A percentile compares a stretch with the other conserved stretches of the same genome.
These are phyloP conservation scores for Percina caprodes DNA, from an alignment of 2,113 vertebrate genomes.

Conservation along the genomic window DNA sequence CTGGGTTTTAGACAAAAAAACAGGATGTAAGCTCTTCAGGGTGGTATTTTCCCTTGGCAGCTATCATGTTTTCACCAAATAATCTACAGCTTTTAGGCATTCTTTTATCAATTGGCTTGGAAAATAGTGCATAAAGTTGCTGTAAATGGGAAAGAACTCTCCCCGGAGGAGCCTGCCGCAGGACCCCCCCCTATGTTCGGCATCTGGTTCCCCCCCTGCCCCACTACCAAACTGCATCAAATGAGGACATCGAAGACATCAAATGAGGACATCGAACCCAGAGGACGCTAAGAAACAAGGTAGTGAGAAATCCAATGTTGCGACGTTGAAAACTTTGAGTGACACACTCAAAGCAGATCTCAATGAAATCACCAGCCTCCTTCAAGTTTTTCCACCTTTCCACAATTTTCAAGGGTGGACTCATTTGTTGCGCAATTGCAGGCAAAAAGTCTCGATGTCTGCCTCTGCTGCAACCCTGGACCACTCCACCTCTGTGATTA, in stretches of 20 bases:
- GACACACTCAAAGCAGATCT: constrained; percentile 18
- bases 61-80: too few species aligned
- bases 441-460: constrained; percentile 44
- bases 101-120: too few species aligned
- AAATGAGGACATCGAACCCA: constrained; percentile 35
- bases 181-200: too few species aligned
- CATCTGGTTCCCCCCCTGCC: not conserved
- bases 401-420: constrained; percentile 47
- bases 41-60: too few species aligned
- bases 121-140: too few species aligned
- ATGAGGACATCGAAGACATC: too few species aligned
- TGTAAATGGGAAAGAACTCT: too few species aligned
- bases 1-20: too few species aligned
- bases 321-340: constrained; percentile 13
- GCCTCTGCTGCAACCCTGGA: constrained; percentile 36
- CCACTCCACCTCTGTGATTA: constrained; percentile 66
- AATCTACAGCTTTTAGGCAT: too few species aligned
- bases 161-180: too few species aligned
- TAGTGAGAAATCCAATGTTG: constrained; percentile 7
- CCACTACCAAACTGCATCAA: not conserved
- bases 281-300: not conserved
- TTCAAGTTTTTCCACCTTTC: constrained; percentile 11
- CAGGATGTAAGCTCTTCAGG: too few species aligned
- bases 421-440: constrained; percentile 21
- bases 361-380: constrained; percentile 15